Percentiles rank a stretch among this genome's conserved stretches.
Evolutionary conservation across 2,113 vertebrate genomes (phyloP).

Genomic region (Periophthalmodon schlosseri): DNA sequence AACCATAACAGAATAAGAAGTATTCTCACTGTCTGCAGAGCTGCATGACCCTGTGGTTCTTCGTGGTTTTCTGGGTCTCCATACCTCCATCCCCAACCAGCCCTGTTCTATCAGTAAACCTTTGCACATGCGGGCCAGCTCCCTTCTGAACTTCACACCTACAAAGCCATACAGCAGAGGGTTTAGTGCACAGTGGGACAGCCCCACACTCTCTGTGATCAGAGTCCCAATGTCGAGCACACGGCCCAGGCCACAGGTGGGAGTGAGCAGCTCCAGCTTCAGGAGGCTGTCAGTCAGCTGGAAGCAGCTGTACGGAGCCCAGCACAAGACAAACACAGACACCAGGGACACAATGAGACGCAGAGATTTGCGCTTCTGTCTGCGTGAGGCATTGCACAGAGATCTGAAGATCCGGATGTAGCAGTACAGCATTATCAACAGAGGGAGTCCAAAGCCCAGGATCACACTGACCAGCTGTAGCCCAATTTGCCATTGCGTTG

Average conservation of each 20-base stretch:
- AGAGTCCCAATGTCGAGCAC: slow-evolving; percentile 73
- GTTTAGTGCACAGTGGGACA: slow-evolving; percentile 83
- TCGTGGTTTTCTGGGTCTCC: slow-evolving; percentile 43
- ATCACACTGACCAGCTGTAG: slow-evolving; percentile 69
- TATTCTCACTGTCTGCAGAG: slow-evolving; percentile 77
- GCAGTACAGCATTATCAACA: slow-evolving; percentile 82
- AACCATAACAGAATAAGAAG: slow-evolving; percentile 71
- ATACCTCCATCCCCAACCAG: slow-evolving; percentile 40
- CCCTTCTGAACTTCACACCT: slow-evolving; percentile 80
- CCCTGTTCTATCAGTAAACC: slow-evolving; percentile 54
- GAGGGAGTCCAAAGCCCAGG: slow-evolving; percentile 78
- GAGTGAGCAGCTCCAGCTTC: slow-evolving; percentile 43
- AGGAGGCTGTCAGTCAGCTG: slow-evolving; percentile 73
- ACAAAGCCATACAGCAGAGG: slow-evolving; percentile 83
- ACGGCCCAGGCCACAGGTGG: slow-evolving; percentile 58
- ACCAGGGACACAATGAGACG: slow-evolving; percentile 73
- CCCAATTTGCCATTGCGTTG: slow-evolving; percentile 66
- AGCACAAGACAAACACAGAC: slow-evolving; percentile 78
- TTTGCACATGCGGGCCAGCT: slow-evolving; percentile 72
- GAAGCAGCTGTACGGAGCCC: slow-evolving; percentile 81
- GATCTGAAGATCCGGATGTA: slow-evolving; percentile 79
- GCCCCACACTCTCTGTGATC: slow-evolving; percentile 76
- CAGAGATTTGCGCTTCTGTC: slow-evolving; percentile 78
- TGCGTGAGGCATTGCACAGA: slow-evolving; percentile 70
- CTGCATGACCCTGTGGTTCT: slow-evolving; percentile 58